These are phyloP conservation scores for Iphiclides podalirius DNA, from an alignment of 2,888 invertebrate species.

Conservation along the genomic window DNA sequence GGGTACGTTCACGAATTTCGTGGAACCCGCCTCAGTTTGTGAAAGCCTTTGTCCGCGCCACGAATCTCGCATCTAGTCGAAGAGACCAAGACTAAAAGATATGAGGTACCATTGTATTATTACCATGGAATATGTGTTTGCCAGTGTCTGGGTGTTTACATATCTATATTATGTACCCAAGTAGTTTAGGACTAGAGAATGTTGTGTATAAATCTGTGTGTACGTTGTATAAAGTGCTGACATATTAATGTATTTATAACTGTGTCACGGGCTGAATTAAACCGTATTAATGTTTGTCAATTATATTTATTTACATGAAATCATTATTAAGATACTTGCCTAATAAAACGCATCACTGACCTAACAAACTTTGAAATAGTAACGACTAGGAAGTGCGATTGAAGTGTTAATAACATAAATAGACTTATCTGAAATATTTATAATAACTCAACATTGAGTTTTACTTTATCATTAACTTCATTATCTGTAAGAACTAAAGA, in stretches of 20 bases:
- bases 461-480: constrained; percentile 19
- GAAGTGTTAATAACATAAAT: constrained; percentile 7
- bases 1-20: constrained; percentile 19
- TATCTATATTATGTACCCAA: too few species aligned
- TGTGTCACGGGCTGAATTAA: too few species aligned
- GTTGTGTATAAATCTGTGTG: too few species aligned
- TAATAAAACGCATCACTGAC: not conserved
- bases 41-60: constrained; percentile 38
- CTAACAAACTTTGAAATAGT: not conserved
- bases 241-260: too few species aligned
- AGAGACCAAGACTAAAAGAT: constrained; percentile 24
- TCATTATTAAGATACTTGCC: not conserved
- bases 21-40: constrained; percentile 30
- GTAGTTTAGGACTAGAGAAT: too few species aligned
- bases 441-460: constrained; percentile 16
- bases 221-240: too few species aligned
- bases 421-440: constrained; percentile 19
- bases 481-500: constrained; percentile 18
- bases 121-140: too few species aligned
- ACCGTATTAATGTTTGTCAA: too few species aligned
- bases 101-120: too few species aligned
- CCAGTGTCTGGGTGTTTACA: too few species aligned
- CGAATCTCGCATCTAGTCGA: constrained; percentile 35
- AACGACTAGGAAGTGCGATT: constrained; percentile 12
- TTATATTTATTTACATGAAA: too few species aligned